phyloP scores from a whole-genome alignment of 2,797 vertebrate genomes.

The Echeneis naucrates region DNA sequence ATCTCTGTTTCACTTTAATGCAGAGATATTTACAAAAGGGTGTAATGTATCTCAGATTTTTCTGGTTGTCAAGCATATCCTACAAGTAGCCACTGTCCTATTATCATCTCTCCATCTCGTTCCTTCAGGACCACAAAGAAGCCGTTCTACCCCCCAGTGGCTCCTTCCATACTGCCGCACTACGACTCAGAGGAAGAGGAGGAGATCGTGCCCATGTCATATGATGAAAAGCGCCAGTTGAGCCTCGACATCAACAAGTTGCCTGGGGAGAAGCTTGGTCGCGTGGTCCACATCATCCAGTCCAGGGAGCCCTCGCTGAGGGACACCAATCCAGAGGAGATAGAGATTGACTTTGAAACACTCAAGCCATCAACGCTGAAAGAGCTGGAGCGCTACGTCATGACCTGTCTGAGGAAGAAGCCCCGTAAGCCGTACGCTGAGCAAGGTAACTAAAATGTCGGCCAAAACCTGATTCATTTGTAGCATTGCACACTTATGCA shows the following conservation, averaged over 20 bases:
- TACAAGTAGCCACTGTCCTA: background rate
- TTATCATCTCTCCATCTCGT: background rate
- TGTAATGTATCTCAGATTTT: background rate
- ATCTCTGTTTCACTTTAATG: background rate
- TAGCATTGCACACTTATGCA: background rate
- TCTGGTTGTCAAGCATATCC: background rate
- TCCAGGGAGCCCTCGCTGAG: slow-evolving; percentile 92
- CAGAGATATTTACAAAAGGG: too few relatives aligned
- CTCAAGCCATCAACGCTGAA: slow-evolving; percentile 94
- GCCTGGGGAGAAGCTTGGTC: slow-evolving; percentile 93
- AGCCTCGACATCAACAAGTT: slow-evolving; percentile 96
- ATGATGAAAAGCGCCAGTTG: slow-evolving; percentile 94
- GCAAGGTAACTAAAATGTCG: slow-evolving; percentile 52
- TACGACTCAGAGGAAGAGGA: slow-evolving; percentile 94
- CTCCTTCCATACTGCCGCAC: slow-evolving; percentile 73
- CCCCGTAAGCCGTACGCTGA: slow-evolving; percentile 91
- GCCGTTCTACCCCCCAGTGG: slow-evolving; percentile 58
- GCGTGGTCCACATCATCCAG: slow-evolving; percentile 96
- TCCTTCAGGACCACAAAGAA: slow-evolving; percentile 85
- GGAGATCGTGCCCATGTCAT: slow-evolving; percentile 93
- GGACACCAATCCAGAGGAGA: slow-evolving; percentile 96
- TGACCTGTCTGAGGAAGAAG: slow-evolving; percentile 94
- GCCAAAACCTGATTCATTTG: background rate
- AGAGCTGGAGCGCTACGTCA: slow-evolving; percentile 94
- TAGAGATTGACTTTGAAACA: slow-evolving; percentile 96